phyloP scores from a whole-genome alignment of 2,113 vertebrate genomes.

The Tauraco erythrolophus region DNA sequence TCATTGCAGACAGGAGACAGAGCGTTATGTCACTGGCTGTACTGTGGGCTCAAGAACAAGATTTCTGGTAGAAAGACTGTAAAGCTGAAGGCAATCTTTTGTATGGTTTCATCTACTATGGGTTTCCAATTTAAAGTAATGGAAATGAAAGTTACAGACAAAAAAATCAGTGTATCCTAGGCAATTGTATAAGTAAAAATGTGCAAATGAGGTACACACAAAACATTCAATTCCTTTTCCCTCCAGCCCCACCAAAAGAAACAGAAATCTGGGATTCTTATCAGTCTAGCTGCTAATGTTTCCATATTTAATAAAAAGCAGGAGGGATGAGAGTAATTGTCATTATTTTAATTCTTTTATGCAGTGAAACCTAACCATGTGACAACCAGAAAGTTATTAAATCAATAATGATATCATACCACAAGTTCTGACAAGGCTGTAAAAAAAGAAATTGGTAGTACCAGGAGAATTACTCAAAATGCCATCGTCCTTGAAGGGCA shows the following conservation, averaged over 20 bases:
- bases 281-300: conserved; percentile 6
- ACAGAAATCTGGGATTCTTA: not conserved
- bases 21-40: not conserved
- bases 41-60: not conserved
- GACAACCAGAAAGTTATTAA: not conserved
- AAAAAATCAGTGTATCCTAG: not conserved
- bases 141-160: not conserved
- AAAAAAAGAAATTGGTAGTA: not conserved
- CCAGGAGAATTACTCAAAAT: not conserved
- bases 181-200: not conserved
- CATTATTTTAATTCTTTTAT: conserved; percentile 34
- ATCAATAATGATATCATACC: not conserved
- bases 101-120: not conserved
- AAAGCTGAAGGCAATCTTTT: not conserved
- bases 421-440: conserved; percentile 13
- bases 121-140: not conserved
- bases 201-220: not conserved
- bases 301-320: conserved; percentile 2
- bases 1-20: not conserved
- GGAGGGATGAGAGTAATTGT: not conserved
- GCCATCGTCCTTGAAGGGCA: not conserved
- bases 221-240: not conserved
- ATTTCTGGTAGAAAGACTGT: not conserved
- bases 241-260: not conserved
- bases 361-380: not conserved